phyloP scores from a whole-genome alignment of 2,113 vertebrate species.

The Ophiodon elongatus region DNA sequence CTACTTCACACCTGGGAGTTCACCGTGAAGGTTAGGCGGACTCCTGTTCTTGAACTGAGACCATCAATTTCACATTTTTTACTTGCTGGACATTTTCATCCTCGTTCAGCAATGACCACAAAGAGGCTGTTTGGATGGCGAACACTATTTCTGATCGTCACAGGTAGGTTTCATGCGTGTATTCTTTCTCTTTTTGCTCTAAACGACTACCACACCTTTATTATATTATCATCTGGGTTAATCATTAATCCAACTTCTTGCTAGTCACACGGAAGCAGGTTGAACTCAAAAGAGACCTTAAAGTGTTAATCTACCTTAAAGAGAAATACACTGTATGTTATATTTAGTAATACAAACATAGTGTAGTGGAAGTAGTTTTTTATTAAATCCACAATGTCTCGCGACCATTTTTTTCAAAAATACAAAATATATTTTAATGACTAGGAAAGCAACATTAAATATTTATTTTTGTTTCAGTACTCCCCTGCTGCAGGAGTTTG shows the following conservation, averaged over 20 bases:
- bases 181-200: constrained; percentile 31
- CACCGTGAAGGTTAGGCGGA: constrained; percentile 60
- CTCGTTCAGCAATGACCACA: constrained; percentile 22
- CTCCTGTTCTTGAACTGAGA: constrained; percentile 17
- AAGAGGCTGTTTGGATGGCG: constrained; percentile 15
- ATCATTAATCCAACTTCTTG: constrained; percentile 63
- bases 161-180: constrained; percentile 64
- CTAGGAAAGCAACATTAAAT: background rate
- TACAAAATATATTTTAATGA: background rate
- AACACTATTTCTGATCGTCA: constrained; percentile 62
- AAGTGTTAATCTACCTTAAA: background rate
- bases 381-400: background rate
- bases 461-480: constrained; percentile 75
- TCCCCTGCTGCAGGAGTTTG: constrained; percentile 76
- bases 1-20: constrained; percentile 44
- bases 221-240: constrained; percentile 49
- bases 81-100: background rate
- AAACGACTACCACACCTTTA: constrained; percentile 64
- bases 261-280: constrained; percentile 18
- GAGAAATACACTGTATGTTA: background rate
- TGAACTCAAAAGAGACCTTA: background rate
- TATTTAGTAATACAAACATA: background rate
- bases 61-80: background rate
- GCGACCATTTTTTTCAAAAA: background rate
- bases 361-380: background rate